Percentiles rank a stretch among this genome's conserved stretches.
Conservation (phyloP, 2,113 vertebrate species). For the Tringa solitaria region DNA sequence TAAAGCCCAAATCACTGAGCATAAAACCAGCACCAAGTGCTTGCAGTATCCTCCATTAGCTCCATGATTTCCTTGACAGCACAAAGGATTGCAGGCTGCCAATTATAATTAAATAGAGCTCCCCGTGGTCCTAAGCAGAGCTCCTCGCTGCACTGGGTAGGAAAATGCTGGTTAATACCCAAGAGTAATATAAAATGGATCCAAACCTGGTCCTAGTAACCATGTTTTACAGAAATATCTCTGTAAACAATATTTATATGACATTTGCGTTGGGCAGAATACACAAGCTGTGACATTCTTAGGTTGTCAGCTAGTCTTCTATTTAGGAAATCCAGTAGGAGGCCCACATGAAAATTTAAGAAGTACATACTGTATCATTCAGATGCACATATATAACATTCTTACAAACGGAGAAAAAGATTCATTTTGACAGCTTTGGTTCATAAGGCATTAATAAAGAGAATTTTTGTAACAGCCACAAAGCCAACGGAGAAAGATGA, state of each 20-base stretch:
- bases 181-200: neutral
- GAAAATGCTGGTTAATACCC: neutral
- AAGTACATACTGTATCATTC: neutral
- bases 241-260: neutral
- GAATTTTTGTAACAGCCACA: neutral
- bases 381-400: neutral
- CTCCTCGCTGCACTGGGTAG: neutral
- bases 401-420: neutral
- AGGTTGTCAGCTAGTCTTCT: neutral
- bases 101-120: slow-evolving; percentile 12
- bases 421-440: neutral
- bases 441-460: neutral
- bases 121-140: neutral
- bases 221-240: neutral
- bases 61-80: slow-evolving; percentile 29
- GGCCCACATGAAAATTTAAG: neutral
- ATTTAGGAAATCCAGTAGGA: neutral
- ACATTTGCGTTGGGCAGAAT: neutral
- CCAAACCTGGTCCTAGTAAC: neutral
- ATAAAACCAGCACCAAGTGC: neutral
- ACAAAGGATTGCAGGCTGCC: slow-evolving; percentile 20
- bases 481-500: neutral
- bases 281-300: neutral
- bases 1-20: slow-evolving; percentile 8
- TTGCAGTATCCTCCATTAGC: neutral